A percentile compares a stretch with the other conserved stretches of the same genome.
phyloP scores from a whole-genome alignment of 2,113 vertebrate species.

The Chaenogobius annularis region DNA sequence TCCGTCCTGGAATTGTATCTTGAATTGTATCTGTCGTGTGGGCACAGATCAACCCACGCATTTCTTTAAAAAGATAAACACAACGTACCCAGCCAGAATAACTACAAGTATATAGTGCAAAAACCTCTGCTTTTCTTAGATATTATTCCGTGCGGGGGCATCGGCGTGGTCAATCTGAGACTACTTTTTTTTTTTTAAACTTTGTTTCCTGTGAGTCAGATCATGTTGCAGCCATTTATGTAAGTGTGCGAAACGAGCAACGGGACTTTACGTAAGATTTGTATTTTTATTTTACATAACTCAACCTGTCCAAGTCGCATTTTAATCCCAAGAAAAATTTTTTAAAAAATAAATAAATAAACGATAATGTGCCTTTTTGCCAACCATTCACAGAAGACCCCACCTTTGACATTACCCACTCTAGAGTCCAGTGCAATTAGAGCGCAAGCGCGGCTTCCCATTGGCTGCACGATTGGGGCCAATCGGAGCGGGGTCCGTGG shows the following conservation, averaged over 20 bases:
- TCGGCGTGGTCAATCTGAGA: constrained; percentile 14
- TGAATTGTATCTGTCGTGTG: background rate
- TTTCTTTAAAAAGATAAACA: background rate
- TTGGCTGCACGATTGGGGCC: constrained; percentile 50
- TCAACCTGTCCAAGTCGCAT: background rate
- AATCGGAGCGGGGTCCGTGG: constrained; percentile 32
- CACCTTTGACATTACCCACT: constrained; percentile 33
- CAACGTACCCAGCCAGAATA: background rate
- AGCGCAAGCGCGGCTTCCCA: constrained; percentile 14
- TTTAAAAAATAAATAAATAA: background rate
- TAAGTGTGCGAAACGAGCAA: constrained; percentile 28
- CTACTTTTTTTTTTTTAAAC: constrained; percentile 21
- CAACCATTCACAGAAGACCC: background rate
- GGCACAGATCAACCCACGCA: background rate
- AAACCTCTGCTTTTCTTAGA: background rate
- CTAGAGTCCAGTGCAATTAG: too few species aligned
- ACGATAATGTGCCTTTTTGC: background rate
- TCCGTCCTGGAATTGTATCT: too few species aligned
- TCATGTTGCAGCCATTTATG: constrained; percentile 43
- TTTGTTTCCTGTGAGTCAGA: constrained; percentile 7
- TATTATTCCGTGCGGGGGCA: background rate
- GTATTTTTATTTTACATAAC: constrained; percentile 37
- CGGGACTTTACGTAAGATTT: constrained; percentile 53
- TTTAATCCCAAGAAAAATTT: too few species aligned
- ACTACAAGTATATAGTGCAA: background rate